Percentiles rank a stretch among this genome's conserved stretches.
Conservation (phyloP, 2,888 invertebrate species). For the Aspidapion aeneum region DNA sequence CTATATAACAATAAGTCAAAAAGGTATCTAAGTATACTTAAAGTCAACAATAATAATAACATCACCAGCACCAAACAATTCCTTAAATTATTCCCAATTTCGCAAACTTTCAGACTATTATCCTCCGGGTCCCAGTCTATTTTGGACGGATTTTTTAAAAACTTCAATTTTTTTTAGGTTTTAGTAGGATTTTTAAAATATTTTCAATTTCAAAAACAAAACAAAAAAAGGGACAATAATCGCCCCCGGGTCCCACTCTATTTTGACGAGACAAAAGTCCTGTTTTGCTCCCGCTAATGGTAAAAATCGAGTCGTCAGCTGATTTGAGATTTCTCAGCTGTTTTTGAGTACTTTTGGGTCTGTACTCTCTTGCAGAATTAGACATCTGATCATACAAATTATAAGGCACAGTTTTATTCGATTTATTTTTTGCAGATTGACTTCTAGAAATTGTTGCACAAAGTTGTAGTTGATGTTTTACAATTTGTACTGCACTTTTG, state of each 20-base stretch:
- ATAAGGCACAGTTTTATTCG: constrained; percentile 44
- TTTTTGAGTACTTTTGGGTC: constrained; percentile 5
- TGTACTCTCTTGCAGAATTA: constrained; percentile 23
- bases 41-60: constrained; percentile 23
- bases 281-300: constrained; percentile 23
- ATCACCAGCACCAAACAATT: constrained; percentile 14
- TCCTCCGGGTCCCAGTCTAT: no score
- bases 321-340: constrained; percentile 37
- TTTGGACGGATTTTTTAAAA: no score
- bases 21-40: no score
- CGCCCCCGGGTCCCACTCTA: constrained; percentile 28
- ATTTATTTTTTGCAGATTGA: constrained; percentile 30
- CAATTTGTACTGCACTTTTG: constrained; percentile 44
- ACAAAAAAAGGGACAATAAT: constrained; percentile 31
- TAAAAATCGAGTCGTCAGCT: constrained; percentile 38
- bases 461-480: constrained; percentile 42
- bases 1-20: no score
- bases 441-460: constrained; percentile 24
- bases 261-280: not conserved
- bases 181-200: no score
- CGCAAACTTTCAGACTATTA: constrained; percentile 31
- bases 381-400: constrained; percentile 26
- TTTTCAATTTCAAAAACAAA: no score
- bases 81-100: constrained; percentile 21
- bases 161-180: no score